These are phyloP conservation scores for Microtus montanus DNA, from an alignment of 2,113 vertebrate genomes.

Conservation along the genomic window DNA sequence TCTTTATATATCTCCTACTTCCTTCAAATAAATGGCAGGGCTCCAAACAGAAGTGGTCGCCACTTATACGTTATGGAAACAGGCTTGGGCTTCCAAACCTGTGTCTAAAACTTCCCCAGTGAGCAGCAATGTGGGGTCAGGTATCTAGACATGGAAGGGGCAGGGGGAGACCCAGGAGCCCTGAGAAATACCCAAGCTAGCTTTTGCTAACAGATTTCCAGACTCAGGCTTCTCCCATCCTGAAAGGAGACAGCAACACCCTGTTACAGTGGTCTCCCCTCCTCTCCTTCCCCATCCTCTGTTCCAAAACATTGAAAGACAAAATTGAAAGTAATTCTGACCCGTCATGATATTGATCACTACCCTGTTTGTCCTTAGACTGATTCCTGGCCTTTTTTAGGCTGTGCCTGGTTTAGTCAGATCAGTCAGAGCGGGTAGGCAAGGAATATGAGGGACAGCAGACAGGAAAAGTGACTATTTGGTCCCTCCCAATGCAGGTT, in stretches of 20 bases:
- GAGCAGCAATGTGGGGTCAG: neutral
- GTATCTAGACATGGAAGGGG: neutral
- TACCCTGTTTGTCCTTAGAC: neutral
- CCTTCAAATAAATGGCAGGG: constrained; percentile 34
- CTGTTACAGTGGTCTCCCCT: neutral
- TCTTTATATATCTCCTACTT: neutral
- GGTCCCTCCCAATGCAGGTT: neutral
- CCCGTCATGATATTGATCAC: neutral
- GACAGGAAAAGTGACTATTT: neutral
- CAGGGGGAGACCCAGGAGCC: neutral
- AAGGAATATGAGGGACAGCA: neutral
- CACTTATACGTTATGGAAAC: constrained; percentile 44
- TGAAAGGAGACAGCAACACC: neutral
- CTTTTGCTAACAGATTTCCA: neutral
- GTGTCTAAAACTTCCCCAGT: neutral
- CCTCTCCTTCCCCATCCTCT: neutral
- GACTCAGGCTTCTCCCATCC: neutral
- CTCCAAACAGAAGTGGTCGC: neutral
- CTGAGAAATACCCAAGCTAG: neutral
- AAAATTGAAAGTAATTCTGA: constrained; percentile 34
- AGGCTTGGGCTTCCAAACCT: constrained; percentile 26
- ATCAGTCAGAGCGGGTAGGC: neutral
- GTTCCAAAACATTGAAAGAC: neutral
- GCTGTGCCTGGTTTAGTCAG: neutral
- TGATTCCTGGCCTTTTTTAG: neutral